Percentiles rank a stretch among this genome's conserved stretches.
phyloP scores from a whole-genome alignment of 92 coral and sea anemone genomes.

The Desmophyllum pertusum region DNA sequence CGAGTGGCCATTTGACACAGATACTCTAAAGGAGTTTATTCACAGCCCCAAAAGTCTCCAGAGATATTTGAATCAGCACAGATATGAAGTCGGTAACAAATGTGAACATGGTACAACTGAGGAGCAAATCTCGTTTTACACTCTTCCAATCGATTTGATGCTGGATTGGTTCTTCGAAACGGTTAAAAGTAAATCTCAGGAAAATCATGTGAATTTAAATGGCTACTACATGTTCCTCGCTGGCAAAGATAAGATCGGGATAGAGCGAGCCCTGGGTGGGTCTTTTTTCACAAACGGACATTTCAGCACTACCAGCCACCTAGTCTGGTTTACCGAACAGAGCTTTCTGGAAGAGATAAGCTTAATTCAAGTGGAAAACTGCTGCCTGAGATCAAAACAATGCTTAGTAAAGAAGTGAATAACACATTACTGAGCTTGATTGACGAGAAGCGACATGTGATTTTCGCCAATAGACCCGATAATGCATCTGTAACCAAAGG shows the following conservation, averaged over 20 bases:
- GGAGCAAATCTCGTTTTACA: conserved; percentile 56
- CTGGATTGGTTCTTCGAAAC: conserved; percentile 57
- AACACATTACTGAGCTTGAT: not conserved
- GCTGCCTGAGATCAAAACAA: conserved; percentile 22
- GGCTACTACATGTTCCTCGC: conserved; percentile 72
- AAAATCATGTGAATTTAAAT: conserved; percentile 38
- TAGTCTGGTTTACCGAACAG: conserved; percentile 55
- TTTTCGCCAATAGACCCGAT: conserved; percentile 31
- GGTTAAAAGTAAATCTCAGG: not conserved
- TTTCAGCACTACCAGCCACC: conserved; percentile 43
- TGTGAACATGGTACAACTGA: conserved; percentile 7
- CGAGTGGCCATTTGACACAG: conserved; percentile 38
- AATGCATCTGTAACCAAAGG: conserved; percentile 32
- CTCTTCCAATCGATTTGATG: conserved; percentile 53
- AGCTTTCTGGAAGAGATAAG: conserved; percentile 48
- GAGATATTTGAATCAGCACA: not conserved
- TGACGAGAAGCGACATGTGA: conserved; percentile 28
- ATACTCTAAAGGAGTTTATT: not conserved
- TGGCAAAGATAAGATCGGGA: conserved; percentile 74
- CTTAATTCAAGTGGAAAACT: conserved; percentile 16
- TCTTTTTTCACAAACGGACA: conserved; percentile 65
- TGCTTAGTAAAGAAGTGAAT: not conserved
- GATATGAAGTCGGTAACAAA: conserved; percentile 3
- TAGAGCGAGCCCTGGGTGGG: conserved; percentile 76
- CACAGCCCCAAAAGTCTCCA: not conserved